Base-by-base conservation (phyloP, 2,888 invertebrate genomes). In the Caenorhabditis sulstoni region DNA sequence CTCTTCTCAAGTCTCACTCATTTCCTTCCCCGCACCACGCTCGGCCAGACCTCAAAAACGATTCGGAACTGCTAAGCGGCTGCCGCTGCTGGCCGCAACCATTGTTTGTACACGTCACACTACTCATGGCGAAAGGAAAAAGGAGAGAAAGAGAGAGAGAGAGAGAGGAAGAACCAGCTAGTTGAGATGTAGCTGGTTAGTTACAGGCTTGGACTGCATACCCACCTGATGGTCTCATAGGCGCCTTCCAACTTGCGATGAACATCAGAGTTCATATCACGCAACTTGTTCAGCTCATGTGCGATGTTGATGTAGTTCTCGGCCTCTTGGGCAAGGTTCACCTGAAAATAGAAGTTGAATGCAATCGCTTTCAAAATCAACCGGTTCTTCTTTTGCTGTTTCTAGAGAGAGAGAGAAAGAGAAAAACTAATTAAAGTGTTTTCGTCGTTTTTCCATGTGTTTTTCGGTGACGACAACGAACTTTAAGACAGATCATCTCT, bases 171-270 rank as follows among this genome's bases (percentile, higher is more conserved):
- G 29, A 29, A 29, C 29, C 7, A 29, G 29, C 71, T 50, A 71
- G 71, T 71, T 71, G 55, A 55, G 62, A 55, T 67, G 57, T 50
- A 58, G 67, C 59, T 44, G 59, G 67, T 67, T 66, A 58, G 67
- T 58, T 37, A 57, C 52, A 45, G 20, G 23, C 35, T 44, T 41
- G 23, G 44, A 23, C 59, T 45, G 23, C 16, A 47, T 47, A 37
- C 71, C 41, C 53, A 77, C 84, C 91, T 89, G 65, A 97, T 94
- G 91, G 95, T 95, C 87, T 96, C 95, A 87, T 96, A 94, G 20
- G 96, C 96, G 82, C 95, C 94, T 81, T 96, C 95, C 44, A 97
- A 92, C 86, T 95, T 94, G 90, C 95, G 95, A 81, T 94, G 94
- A 0, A 95, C 94, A 90, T 96, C 96, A 67, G 95, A 92, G 91